Conservation (phyloP, 2,113 vertebrate genomes). For the Oreocharis arfaki region DNA sequence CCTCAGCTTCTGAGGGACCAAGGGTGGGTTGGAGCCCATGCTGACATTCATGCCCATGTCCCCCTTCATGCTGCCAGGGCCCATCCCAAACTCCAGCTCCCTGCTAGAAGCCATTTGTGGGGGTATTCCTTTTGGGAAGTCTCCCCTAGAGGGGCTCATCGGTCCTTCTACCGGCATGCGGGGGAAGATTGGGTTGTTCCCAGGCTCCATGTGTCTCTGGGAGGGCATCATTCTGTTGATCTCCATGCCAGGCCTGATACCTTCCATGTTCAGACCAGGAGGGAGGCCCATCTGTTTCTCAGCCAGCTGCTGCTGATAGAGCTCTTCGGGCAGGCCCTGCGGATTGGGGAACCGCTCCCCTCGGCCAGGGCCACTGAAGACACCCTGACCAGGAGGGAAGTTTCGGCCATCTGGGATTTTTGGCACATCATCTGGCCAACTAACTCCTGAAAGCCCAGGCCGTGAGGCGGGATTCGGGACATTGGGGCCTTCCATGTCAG, state of each 20-base stretch:
- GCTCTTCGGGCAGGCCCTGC: constrained; percentile 89
- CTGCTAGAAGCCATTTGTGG: constrained; percentile 77
- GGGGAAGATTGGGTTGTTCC: constrained; percentile 86
- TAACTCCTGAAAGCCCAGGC: constrained; percentile 85
- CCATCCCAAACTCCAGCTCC: constrained; percentile 91
- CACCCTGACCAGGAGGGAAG: constrained; percentile 88
- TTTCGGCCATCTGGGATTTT: constrained; percentile 91
- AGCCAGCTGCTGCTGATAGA: constrained; percentile 93
- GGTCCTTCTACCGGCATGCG: constrained; percentile 92
- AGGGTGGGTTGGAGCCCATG: constrained; percentile 85
- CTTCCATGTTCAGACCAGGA: constrained; percentile 87
- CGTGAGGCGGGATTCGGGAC: constrained; percentile 81
- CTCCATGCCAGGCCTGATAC: constrained; percentile 78
- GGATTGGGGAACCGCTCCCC: constrained; percentile 95
- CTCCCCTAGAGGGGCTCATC: constrained; percentile 92
- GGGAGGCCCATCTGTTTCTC: constrained; percentile 91
- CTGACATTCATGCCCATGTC: constrained; percentile 78
- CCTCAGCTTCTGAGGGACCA: constrained; percentile 91
- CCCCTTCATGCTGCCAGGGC: constrained; percentile 82
- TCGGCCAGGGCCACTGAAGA: constrained; percentile 91
- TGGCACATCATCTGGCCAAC: constrained; percentile 95
- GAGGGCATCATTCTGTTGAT: constrained; percentile 90
- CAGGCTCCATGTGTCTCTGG: constrained; percentile 92
- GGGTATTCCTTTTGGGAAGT: constrained; percentile 82
- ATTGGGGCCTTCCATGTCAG: constrained; percentile 87